These are phyloP conservation scores for Musca domestica DNA, from an alignment of 1,140 invertebrate species.

Conservation along the genomic window DNA sequence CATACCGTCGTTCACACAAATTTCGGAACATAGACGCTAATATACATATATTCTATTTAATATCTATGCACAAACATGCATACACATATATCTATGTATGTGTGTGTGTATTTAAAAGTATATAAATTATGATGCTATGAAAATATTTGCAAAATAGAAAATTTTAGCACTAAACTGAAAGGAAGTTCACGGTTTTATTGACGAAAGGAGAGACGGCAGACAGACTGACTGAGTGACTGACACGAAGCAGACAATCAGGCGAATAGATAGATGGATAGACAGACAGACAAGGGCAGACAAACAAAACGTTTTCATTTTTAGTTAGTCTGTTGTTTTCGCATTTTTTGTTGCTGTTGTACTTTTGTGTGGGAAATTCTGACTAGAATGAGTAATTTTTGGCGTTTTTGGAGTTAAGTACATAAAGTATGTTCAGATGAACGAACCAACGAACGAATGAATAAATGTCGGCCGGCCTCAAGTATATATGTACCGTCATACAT, in stretches of 20 bases:
- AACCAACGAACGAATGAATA: background rate
- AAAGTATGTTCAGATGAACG: background rate
- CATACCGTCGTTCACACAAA: background rate
- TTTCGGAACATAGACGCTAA: too few species aligned
- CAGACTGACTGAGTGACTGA: background rate
- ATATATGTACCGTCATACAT: too few species aligned
- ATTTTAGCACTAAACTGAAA: slow-evolving; percentile 10
- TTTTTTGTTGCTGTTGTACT: background rate
- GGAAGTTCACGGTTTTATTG: too few species aligned
- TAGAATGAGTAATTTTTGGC: too few species aligned
- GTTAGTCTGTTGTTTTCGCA: background rate
- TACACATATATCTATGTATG: too few species aligned
- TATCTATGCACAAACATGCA: too few species aligned
- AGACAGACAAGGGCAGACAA: slow-evolving; percentile 2
- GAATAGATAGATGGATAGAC: background rate
- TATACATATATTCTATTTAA: too few species aligned
- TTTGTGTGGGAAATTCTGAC: too few species aligned
- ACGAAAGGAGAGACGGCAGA: too few species aligned
- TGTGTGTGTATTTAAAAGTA: too few species aligned
- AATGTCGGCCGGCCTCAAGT: too few species aligned
- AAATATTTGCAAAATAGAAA: slow-evolving; percentile 8
- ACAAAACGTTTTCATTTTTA: slow-evolving; percentile 1
- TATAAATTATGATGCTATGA: slow-evolving; percentile 7
- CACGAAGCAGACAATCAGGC: background rate
- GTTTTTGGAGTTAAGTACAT: too few species aligned